These are phyloP conservation scores for Troides aeacus DNA, from an alignment of 2,888 invertebrate genomes.

Conservation along the genomic window DNA sequence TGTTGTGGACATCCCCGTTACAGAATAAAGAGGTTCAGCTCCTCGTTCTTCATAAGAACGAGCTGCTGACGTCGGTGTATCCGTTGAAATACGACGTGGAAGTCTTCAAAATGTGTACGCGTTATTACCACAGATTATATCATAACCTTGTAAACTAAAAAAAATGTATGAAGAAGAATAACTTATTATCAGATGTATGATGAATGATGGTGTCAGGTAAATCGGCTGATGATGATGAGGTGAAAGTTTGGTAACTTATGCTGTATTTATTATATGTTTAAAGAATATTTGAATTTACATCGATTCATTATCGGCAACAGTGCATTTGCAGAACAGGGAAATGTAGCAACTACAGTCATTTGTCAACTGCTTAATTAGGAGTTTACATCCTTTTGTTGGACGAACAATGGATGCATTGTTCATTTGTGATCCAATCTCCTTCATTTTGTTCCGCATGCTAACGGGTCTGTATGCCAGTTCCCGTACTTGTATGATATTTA, in stretches of 20 bases:
- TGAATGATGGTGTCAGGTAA: no score
- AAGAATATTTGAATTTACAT: neutral
- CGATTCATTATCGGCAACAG: neutral
- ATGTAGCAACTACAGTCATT: constrained; percentile 16
- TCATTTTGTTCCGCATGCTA: constrained; percentile 22
- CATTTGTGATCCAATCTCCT: constrained; percentile 30
- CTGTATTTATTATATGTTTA: neutral
- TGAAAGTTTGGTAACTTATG: neutral
- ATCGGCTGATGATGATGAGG: no score
- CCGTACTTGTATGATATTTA: neutral
- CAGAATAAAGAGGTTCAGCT: no score
- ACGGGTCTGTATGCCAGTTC: constrained; percentile 5
- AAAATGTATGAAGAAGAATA: no score
- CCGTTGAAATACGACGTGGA: no score
- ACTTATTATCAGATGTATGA: no score
- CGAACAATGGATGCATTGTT: constrained; percentile 27
- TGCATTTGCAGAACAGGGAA: neutral
- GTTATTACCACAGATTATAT: no score
- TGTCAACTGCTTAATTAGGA: constrained; percentile 28
- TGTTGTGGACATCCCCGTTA: no score
- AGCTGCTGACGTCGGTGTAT: no score
- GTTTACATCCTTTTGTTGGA: constrained; percentile 24
- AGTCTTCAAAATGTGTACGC: no score
- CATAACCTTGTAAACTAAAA: no score
- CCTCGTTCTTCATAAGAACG: no score